Conservation (phyloP, 2,888 invertebrate species). For the Apodemia zela region DNA sequence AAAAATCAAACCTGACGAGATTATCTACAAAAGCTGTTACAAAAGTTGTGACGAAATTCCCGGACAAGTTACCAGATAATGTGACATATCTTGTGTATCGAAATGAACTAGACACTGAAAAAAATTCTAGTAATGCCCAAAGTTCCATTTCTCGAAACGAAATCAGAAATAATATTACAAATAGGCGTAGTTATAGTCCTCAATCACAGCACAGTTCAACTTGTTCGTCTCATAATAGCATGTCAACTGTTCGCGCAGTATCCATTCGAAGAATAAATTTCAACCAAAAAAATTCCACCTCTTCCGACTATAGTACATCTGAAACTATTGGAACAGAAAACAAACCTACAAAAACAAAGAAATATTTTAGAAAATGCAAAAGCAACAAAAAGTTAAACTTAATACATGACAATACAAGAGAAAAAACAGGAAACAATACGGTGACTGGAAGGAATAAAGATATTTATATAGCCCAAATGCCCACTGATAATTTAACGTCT, state of each 20-base stretch:
- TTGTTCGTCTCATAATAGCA: slow-evolving; percentile 59
- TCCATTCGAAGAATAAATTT: slow-evolving; percentile 37
- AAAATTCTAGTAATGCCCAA: slow-evolving; percentile 35
- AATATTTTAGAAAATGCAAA: slow-evolving; percentile 43
- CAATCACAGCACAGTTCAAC: slow-evolving; percentile 56
- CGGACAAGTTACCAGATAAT: slow-evolving; percentile 31
- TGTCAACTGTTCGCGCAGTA: slow-evolving; percentile 53
- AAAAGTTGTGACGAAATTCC: too few species aligned
- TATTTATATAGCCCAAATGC: slow-evolving; percentile 46
- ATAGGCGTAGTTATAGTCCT: slow-evolving; percentile 30
- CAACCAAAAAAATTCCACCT: slow-evolving; percentile 39
- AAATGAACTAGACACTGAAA: slow-evolving; percentile 43
- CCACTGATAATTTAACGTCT: slow-evolving; percentile 38
- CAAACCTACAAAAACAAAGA: slow-evolving; percentile 43
- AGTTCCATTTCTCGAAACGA: slow-evolving; percentile 27
- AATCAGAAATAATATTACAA: slow-evolving; percentile 33
- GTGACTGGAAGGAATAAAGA: slow-evolving; percentile 43
- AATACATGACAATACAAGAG: slow-evolving; percentile 23
- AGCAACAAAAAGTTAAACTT: slow-evolving; percentile 36
- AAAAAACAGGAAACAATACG: slow-evolving; percentile 38
- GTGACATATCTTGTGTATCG: slow-evolving; percentile 51
- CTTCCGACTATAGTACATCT: slow-evolving; percentile 43
- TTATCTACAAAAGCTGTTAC: too few species aligned
- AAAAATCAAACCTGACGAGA: background rate
- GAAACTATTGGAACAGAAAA: slow-evolving; percentile 46